These are phyloP conservation scores for Platichthys flesus DNA, from an alignment of 2,113 vertebrate species.

Conservation along the genomic window DNA sequence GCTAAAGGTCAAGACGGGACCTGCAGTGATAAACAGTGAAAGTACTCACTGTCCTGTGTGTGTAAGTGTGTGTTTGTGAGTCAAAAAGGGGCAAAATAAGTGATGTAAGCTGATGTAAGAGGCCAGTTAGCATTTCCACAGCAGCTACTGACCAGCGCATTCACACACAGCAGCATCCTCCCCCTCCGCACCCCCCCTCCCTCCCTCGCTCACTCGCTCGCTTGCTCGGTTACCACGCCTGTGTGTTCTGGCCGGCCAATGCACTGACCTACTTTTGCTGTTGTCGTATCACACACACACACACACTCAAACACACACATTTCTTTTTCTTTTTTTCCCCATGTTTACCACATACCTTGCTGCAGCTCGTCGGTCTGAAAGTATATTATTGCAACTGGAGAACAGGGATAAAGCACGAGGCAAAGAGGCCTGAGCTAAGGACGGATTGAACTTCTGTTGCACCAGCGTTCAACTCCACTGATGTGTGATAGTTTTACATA, in stretches of 20 bases:
- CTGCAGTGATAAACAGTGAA: not conserved
- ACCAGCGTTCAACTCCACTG: not conserved
- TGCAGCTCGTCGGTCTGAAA: constrained; percentile 43
- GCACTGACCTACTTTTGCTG: constrained; percentile 81
- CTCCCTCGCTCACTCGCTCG: not conserved
- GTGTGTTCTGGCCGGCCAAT: constrained; percentile 71
- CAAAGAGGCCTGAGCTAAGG: not conserved
- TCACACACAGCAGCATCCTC: constrained; percentile 51
- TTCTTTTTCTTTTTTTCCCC: constrained; percentile 32
- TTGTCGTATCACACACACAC: constrained; percentile 44
- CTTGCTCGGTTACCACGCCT: constrained; percentile 62
- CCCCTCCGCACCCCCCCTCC: not conserved
- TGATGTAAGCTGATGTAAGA: constrained; percentile 71
- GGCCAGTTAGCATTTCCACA: constrained; percentile 60
- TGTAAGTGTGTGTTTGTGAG: not conserved
- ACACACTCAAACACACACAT: constrained; percentile 41
- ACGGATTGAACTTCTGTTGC: not conserved
- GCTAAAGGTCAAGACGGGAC: not conserved
- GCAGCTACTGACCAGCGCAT: constrained; percentile 54
- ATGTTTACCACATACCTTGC: constrained; percentile 66
- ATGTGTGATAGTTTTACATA: not conserved
- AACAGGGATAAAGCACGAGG: constrained; percentile 8
- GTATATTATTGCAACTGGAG: constrained; percentile 36
- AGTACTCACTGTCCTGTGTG: not conserved
- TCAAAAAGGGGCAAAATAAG: constrained; percentile 38